Evolutionary conservation across 2,113 vertebrate genomes (phyloP).

Genomic region (Anarhynchus alexandrinus): DNA sequence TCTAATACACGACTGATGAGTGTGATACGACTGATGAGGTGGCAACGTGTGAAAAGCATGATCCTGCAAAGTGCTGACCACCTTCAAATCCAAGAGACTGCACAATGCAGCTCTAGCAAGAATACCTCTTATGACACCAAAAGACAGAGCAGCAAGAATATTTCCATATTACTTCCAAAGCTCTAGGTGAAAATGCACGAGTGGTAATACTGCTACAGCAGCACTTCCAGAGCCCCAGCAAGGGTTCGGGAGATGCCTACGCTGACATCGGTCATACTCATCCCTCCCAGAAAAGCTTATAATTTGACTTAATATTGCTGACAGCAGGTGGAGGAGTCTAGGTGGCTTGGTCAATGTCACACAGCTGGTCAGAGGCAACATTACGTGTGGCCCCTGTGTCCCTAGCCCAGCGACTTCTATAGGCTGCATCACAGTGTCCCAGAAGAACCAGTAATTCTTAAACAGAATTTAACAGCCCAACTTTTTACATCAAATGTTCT

Average conservation of each 20-base stretch:
- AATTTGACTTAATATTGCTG: not conserved
- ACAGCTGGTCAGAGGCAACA: not conserved
- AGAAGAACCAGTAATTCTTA: not conserved
- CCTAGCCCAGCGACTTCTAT: not conserved
- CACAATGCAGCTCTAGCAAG: not conserved
- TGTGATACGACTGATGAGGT: not conserved
- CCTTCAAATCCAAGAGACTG: not conserved
- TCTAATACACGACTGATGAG: not conserved
- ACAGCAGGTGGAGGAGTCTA: not conserved
- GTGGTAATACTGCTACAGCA: not conserved
- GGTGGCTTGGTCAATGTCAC: not conserved
- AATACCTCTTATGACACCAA: not conserved
- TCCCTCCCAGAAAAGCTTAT: not conserved
- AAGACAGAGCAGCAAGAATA: not conserved
- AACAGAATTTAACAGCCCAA: not conserved
- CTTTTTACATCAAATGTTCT: slow-evolving; percentile 13
- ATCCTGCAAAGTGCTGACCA: not conserved
- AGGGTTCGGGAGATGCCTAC: not conserved
- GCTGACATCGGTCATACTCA: not conserved
- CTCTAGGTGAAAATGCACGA: not conserved
- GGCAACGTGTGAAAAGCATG: not conserved
- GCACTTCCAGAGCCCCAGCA: not conserved
- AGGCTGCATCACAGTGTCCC: not conserved
- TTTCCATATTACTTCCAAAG: not conserved
- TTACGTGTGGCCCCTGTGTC: not conserved